These are phyloP conservation scores for Caranx ignobilis DNA, from an alignment of 2,113 vertebrate genomes.

Conservation along the genomic window DNA sequence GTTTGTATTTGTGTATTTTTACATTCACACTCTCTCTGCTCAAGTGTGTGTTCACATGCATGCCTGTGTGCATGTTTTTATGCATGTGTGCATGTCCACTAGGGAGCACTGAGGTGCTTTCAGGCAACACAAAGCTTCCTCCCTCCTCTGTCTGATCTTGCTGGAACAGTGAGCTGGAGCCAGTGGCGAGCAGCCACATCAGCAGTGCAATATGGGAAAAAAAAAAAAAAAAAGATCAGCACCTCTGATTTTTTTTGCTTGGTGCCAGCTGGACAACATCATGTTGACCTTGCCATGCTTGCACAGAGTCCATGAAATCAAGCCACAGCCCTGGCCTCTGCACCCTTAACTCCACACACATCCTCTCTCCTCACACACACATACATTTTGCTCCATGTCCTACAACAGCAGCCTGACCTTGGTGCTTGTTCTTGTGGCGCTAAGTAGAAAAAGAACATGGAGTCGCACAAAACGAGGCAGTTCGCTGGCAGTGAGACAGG, in stretches of 20 bases:
- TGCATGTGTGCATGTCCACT: slow-evolving; percentile 56
- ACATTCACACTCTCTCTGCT: neutral
- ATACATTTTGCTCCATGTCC: slow-evolving; percentile 20
- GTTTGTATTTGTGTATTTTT: neutral
- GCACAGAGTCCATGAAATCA: slow-evolving; percentile 61
- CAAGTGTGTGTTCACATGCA: neutral
- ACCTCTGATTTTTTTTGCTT: slow-evolving; percentile 43
- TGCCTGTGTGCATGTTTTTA: slow-evolving; percentile 33
- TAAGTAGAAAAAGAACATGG: slow-evolving; percentile 54
- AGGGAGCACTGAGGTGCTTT: slow-evolving; percentile 74
- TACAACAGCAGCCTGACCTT: slow-evolving; percentile 54
- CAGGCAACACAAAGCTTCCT: slow-evolving; percentile 37
- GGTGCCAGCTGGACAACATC: slow-evolving; percentile 74
- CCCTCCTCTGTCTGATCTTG: slow-evolving; percentile 41
- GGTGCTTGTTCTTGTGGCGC: slow-evolving; percentile 40
- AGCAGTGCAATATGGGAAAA: slow-evolving; percentile 35
- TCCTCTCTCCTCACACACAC: slow-evolving; percentile 22
- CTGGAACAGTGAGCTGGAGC: slow-evolving; percentile 53
- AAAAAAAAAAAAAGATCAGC: slow-evolving; percentile 38
- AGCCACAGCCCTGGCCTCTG: slow-evolving; percentile 53
- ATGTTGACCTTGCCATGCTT: slow-evolving; percentile 70
- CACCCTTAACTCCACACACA: slow-evolving; percentile 34
- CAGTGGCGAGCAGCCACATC: slow-evolving; percentile 53
- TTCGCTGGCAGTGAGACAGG: slow-evolving; percentile 18
- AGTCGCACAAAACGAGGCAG: slow-evolving; percentile 10